These are phyloP conservation scores for Chanos chanos DNA, from an alignment of 2,797 vertebrate genomes.

Conservation along the genomic window DNA sequence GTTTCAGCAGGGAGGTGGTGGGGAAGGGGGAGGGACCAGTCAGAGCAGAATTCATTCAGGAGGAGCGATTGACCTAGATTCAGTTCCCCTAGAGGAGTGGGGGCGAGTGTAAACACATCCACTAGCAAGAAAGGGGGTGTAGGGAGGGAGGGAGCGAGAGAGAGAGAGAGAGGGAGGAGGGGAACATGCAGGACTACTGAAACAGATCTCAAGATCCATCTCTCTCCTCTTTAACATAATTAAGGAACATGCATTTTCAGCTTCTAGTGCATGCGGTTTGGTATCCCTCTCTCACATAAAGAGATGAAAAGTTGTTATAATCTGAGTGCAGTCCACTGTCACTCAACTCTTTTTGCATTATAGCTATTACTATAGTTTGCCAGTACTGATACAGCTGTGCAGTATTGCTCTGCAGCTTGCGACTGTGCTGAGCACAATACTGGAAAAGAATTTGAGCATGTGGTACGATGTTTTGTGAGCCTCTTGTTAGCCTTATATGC, in stretches of 20 bases:
- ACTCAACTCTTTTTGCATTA: not conserved
- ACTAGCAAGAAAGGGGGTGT: conserved; percentile 52
- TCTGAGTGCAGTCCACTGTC: conserved; percentile 28
- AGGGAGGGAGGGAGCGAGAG: conserved; percentile 43
- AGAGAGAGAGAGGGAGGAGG: conserved; percentile 44
- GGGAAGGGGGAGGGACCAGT: conserved; percentile 62
- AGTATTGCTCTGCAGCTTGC: too few species aligned
- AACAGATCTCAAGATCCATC: conserved; percentile 49
- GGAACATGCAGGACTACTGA: conserved; percentile 49
- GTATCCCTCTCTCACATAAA: conserved; percentile 19
- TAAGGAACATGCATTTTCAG: conserved; percentile 5
- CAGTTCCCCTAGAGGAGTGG: conserved; percentile 61
- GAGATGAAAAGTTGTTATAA: conserved; percentile 28
- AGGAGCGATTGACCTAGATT: conserved; percentile 81
- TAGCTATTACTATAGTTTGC: not conserved
- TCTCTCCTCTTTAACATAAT: conserved; percentile 33
- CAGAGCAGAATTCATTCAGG: conserved; percentile 76
- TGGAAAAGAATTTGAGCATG: too few species aligned
- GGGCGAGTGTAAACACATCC: conserved; percentile 70
- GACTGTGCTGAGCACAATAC: too few species aligned
- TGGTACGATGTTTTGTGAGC: too few species aligned
- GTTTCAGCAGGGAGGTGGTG: conserved; percentile 45
- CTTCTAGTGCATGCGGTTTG: conserved; percentile 10
- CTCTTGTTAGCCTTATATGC: too few species aligned
- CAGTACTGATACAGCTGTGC: too few species aligned